Base-by-base conservation (phyloP, 1,140 invertebrate genomes). In the Lasaia peninsularis region DNA sequence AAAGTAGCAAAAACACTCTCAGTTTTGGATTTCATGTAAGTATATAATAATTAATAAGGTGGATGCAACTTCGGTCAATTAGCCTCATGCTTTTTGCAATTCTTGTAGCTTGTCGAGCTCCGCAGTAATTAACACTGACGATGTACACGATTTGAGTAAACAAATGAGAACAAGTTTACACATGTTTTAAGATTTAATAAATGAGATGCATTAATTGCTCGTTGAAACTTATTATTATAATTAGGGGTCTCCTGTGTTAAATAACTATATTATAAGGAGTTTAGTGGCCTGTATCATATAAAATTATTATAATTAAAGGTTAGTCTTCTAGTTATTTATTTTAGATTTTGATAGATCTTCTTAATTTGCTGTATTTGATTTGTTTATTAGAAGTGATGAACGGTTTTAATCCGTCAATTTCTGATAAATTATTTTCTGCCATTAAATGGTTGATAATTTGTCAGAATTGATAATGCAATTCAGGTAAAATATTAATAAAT, bases 61-160 rank as follows among this genome's bases (percentile, higher is more conserved):
- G 57, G 20, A 44, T 32, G 52, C 52, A 57, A 52, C n/a, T 34
- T 61, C 28, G 58, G 57, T 68, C 75, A 80, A 76, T 80, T 82
- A 79, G 71, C 77, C 67, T 65, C 63, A 37, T 52, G 51, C 33
- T 75, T 81, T 81, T 84, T 84, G 66, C 65, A 51, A 64, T 63
- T 50, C 56, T 54, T 34, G 31, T 49, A 51, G 71, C 69, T 72
- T 69, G 74, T 69, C 62, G 62, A 68, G 59, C 68, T 63, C 56
- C 49, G 56, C 52, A 68, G 56, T 71, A 65, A 71, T 71, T 71
- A 71, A 71, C 56, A 67, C 63, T 62, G 60, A 76, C 69, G 50
- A 65, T 50, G 65, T 52, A 67, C 65, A 34, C 59, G 60, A 60
- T 59, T 65, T 40, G 33, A 60, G 50, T 60, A 63, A 63, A 57